phyloP scores from a whole-genome alignment of 2,797 vertebrate species.

The Peromyscus aztecus region DNA sequence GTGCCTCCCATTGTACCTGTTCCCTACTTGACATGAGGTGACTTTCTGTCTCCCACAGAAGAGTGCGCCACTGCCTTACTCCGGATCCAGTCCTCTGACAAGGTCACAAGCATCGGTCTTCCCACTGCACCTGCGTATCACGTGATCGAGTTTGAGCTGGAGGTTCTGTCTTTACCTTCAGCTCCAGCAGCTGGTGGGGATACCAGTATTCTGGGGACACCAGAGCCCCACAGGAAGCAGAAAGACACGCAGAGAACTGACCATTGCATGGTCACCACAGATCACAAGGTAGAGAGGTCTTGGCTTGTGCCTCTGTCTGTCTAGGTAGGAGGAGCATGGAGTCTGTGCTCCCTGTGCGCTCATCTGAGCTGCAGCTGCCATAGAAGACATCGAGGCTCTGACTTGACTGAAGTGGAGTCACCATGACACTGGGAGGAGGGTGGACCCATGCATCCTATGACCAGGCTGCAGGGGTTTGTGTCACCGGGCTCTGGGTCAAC shows the following conservation, averaged over 20 bases:
- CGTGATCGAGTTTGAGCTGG: slow-evolving; percentile 95
- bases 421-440: not conserved
- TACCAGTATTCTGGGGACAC: slow-evolving; percentile 89
- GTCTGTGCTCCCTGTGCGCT: not conserved
- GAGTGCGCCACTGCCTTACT: slow-evolving; percentile 89
- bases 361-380: not conserved
- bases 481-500: not conserved
- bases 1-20: fast-evolving
- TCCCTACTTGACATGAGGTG: not conserved
- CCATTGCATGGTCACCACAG: slow-evolving; percentile 92
- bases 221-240: slow-evolving; percentile 90
- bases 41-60: slow-evolving; percentile 87
- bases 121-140: slow-evolving; percentile 95
- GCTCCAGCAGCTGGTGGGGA: slow-evolving; percentile 84
- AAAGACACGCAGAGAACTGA: slow-evolving; percentile 90
- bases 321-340: no score
- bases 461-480: not conserved
- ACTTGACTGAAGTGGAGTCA: not conserved
- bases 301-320: not conserved
- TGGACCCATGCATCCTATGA: not conserved
- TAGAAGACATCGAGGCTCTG: not conserved
- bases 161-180: slow-evolving; percentile 95
- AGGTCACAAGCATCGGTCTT: slow-evolving; percentile 96
- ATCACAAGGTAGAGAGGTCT: slow-evolving; percentile 92
- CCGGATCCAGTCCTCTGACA: slow-evolving; percentile 95